phyloP scores from a whole-genome alignment of 1,140 invertebrate genomes.

The Tigriopus japonicus region DNA sequence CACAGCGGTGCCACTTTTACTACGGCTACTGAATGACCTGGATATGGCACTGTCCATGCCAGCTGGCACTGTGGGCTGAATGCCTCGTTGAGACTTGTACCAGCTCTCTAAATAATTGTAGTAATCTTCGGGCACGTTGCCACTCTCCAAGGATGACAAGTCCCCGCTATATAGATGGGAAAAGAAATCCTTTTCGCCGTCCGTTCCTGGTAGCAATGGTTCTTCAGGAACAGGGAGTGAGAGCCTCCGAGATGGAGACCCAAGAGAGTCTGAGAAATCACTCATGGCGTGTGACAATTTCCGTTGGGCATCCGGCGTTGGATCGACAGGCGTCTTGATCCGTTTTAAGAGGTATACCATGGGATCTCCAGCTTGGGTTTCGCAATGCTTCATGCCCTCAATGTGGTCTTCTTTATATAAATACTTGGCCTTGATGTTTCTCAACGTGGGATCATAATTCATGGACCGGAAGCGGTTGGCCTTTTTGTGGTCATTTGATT shows the following conservation, averaged over 20 bases:
- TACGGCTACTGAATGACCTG: too few species aligned
- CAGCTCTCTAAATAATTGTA: constrained; percentile 13
- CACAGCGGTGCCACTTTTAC: neutral
- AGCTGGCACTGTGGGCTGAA: constrained; percentile 16
- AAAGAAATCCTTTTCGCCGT: constrained; percentile 7
- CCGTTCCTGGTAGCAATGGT: neutral
- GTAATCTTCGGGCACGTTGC: constrained; percentile 8
- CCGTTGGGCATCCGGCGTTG: neutral
- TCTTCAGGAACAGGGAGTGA: neutral
- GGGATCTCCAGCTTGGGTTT: constrained; percentile 20
- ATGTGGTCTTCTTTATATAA: constrained; percentile 18
- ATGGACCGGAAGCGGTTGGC: constrained; percentile 61
- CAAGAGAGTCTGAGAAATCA: constrained; percentile 10
- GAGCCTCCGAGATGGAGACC: constrained; percentile 17
- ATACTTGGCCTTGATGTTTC: constrained; percentile 59
- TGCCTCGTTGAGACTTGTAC: constrained; percentile 4
- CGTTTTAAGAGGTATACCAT: constrained; percentile 18
- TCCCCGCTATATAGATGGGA: constrained; percentile 13
- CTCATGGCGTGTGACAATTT: constrained; percentile 10
- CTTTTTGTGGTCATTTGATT: constrained; percentile 42
- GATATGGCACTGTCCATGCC: constrained; percentile 13
- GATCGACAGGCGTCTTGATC: constrained; percentile 13
- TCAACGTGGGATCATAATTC: constrained; percentile 62
- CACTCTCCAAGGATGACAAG: neutral
- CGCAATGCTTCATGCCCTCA: constrained; percentile 19